A percentile compares a stretch with the other conserved stretches of the same genome.
Evolutionary conservation across 2,113 vertebrate species (phyloP).

Genomic region (Microcebus murinus): DNA sequence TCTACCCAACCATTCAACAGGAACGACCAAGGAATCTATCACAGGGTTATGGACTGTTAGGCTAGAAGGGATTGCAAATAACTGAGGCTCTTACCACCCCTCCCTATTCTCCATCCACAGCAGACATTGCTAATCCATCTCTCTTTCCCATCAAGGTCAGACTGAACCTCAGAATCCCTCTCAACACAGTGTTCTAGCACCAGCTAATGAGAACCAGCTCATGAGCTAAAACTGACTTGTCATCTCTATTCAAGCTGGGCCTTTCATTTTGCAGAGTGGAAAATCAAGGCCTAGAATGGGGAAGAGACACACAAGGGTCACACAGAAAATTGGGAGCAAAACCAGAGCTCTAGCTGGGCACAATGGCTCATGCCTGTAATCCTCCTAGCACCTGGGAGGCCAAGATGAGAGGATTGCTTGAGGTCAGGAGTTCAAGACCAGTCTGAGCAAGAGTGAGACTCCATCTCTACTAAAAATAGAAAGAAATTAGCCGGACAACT

Average conservation of each 20-base stretch:
- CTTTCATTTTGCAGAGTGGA: background rate
- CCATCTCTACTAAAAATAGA: too few relatives aligned
- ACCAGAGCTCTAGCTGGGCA: background rate
- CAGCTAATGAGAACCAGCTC: background rate
- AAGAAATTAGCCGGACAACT: too few relatives aligned
- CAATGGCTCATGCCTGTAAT: too few relatives aligned
- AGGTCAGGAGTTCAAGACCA: too few relatives aligned
- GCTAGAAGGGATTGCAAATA: background rate
- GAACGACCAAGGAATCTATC: background rate
- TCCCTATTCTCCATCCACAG: background rate
- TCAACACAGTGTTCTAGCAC: background rate
- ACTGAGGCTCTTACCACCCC: background rate
- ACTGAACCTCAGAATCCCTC: background rate
- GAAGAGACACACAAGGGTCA: background rate
- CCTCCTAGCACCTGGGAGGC: too few relatives aligned
- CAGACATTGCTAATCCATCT: conserved; percentile 1
- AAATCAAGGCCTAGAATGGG: background rate
- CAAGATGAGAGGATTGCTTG: too few relatives aligned
- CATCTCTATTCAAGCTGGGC: background rate
- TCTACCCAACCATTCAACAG: background rate
- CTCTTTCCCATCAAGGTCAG: background rate
- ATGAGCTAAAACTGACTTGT: background rate
- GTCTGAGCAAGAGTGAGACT: too few relatives aligned
- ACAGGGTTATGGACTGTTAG: background rate
- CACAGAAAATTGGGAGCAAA: background rate